phyloP scores from a whole-genome alignment of 2,888 invertebrate species.

The Loripinus fragilis region DNA sequence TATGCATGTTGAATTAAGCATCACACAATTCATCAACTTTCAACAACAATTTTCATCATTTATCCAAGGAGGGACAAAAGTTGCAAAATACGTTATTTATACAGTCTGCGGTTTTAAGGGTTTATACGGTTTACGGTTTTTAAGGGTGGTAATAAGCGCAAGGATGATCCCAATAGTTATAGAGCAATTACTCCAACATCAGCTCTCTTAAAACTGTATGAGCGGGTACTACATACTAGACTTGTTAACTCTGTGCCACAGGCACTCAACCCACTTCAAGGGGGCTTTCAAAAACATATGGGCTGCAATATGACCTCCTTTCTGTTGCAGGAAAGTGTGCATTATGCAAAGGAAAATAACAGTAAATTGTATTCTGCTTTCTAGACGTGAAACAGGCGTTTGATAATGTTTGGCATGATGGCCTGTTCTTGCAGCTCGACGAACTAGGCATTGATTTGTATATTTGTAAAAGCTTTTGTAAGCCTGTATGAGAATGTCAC shows the following conservation, averaged over 20 bases:
- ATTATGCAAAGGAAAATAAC: slow-evolving; percentile 17
- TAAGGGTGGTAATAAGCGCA: slow-evolving; percentile 19
- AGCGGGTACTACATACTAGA: neutral
- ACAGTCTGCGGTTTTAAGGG: no score
- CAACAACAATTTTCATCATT: no score
- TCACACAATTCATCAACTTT: no score
- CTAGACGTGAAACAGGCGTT: slow-evolving; percentile 21
- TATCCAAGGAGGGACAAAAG: no score
- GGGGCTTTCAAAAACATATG: slow-evolving; percentile 23
- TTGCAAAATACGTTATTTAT: no score
- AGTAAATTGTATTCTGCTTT: slow-evolving; percentile 24
- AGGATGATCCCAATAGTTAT: slow-evolving; percentile 14
- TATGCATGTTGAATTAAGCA: no score
- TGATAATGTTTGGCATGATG: slow-evolving; percentile 29
- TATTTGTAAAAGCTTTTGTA: neutral
- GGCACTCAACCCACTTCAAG: neutral
- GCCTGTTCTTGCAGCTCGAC: neutral
- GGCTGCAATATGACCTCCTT: slow-evolving; percentile 21
- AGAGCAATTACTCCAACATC: slow-evolving; percentile 19
- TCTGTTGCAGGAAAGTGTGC: neutral
- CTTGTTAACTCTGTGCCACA: neutral
- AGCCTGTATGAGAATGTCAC: neutral
- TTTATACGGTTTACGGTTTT: neutral
- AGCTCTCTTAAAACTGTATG: slow-evolving; percentile 10
- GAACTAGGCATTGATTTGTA: neutral